Percentiles rank a stretch among this genome's conserved stretches.
These are phyloP conservation scores for Okapia johnstoni DNA, from an alignment of 2,113 vertebrate genomes.

Conservation along the genomic window DNA sequence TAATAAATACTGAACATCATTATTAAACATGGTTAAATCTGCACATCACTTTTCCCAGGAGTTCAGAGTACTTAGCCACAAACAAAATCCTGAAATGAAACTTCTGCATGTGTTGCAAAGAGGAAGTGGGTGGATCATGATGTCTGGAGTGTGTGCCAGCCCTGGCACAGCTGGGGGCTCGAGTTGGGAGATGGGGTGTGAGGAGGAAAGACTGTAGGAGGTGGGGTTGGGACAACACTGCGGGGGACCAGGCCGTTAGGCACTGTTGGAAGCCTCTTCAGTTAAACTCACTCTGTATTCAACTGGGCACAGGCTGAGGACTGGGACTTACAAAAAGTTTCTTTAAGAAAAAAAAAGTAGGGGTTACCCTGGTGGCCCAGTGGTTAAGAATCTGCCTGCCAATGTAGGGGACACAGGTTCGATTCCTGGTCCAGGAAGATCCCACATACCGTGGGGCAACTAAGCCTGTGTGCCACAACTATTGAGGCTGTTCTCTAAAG, in stretches of 20 bases:
- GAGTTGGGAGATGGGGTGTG: not conserved
- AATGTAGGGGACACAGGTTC: not conserved
- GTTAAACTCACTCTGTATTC: not conserved
- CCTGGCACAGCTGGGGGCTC: not conserved
- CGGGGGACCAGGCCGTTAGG: not conserved
- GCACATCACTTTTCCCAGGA: not conserved
- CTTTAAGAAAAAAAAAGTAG: not conserved
- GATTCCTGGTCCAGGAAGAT: not conserved
- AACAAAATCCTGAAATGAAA: not conserved
- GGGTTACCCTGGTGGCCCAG: not conserved
- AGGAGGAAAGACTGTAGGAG: not conserved
- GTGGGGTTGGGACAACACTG: not conserved
- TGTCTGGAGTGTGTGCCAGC: not conserved
- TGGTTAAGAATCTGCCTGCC: not conserved
- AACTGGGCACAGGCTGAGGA: not conserved
- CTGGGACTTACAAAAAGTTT: not conserved
- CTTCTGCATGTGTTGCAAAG: not conserved
- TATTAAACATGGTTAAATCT: not conserved
- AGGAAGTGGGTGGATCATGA: not conserved
- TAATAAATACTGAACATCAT: not conserved
- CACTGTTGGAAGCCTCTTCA: not conserved
- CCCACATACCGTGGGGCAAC: not conserved
- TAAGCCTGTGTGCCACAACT: not conserved
- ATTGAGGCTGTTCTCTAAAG: not conserved
- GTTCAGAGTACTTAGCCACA: not conserved